A percentile compares a stretch with the other conserved stretches of the same genome.
phyloP scores from a whole-genome alignment of 2,797 vertebrate genomes.

The Poecilia picta region DNA sequence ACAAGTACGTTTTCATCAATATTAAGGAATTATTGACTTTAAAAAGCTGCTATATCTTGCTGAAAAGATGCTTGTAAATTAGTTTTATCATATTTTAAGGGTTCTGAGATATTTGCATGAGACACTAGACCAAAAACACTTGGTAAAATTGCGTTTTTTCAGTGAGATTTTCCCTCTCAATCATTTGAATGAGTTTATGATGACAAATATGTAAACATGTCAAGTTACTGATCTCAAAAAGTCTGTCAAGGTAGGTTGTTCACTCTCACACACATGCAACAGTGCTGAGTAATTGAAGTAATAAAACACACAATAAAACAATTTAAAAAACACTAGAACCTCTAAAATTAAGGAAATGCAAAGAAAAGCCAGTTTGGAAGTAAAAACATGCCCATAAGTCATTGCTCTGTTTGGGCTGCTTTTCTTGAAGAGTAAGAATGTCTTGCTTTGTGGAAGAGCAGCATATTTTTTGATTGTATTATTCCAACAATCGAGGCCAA shows the following conservation, averaged over 20 bases:
- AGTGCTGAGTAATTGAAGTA: not conserved
- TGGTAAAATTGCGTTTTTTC: too few relatives aligned
- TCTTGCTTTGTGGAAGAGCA: too few relatives aligned
- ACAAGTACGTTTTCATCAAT: not conserved
- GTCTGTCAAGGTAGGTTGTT: not conserved
- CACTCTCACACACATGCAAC: not conserved
- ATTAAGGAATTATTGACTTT: too few relatives aligned
- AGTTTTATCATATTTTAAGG: too few relatives aligned
- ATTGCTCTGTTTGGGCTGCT: not conserved
- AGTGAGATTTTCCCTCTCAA: not conserved
- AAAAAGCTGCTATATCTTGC: too few relatives aligned
- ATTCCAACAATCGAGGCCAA: not conserved
- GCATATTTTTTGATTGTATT: not conserved
- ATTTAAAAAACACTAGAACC: not conserved
- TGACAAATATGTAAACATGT: not conserved
- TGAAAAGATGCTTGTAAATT: too few relatives aligned
- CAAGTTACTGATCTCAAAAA: not conserved
- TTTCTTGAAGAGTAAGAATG: not conserved
- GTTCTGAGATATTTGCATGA: too few relatives aligned
- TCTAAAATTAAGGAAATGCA: not conserved
- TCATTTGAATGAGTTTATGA: not conserved
- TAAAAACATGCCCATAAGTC: not conserved
- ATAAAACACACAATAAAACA: not conserved
- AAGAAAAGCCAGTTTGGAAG: not conserved
- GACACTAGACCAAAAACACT: too few relatives aligned